Percentiles rank a stretch among this genome's conserved stretches.
phyloP scores from a whole-genome alignment of 2,113 vertebrate genomes.

The Upupa epops region DNA sequence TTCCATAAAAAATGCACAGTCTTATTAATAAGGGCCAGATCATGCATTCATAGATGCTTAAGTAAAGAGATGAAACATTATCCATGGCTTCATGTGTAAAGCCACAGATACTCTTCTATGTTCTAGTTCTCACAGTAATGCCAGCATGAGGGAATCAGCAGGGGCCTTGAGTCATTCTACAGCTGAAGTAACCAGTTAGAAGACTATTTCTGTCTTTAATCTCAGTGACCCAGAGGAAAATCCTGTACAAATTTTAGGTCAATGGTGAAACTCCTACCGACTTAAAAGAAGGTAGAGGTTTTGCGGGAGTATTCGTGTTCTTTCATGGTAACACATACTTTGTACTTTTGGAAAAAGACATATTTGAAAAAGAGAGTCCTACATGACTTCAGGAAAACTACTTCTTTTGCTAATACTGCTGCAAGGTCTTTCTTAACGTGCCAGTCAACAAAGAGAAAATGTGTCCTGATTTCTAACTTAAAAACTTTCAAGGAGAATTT shows the following conservation, averaged over 20 bases:
- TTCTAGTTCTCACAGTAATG: conserved; percentile 27
- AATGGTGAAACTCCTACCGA: background rate
- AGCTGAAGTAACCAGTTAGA: conserved; percentile 9
- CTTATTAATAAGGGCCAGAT: background rate
- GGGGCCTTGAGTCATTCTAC: conserved; percentile 15
- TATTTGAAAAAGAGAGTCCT: background rate
- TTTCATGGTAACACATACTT: background rate
- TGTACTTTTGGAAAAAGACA: background rate
- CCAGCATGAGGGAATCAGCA: conserved; percentile 31
- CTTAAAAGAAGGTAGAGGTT: background rate
- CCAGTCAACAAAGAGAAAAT: background rate
- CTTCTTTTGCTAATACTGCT: background rate
- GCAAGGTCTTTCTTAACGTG: background rate
- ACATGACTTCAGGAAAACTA: background rate
- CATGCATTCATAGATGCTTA: background rate
- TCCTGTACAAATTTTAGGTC: background rate
- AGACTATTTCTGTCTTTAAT: conserved; percentile 21
- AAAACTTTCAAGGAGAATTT: background rate
- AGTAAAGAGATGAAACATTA: background rate
- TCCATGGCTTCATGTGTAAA: background rate
- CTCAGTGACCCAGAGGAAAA: background rate
- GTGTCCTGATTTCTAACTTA: background rate
- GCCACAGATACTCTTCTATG: background rate
- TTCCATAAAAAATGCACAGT: background rate
- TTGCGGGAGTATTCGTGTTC: background rate